Evolutionary conservation across 2,797 vertebrate species (phyloP), one percentile per base, ranked within the genome.

Genomic region (Aselliscus stoliczkanus): DNA sequence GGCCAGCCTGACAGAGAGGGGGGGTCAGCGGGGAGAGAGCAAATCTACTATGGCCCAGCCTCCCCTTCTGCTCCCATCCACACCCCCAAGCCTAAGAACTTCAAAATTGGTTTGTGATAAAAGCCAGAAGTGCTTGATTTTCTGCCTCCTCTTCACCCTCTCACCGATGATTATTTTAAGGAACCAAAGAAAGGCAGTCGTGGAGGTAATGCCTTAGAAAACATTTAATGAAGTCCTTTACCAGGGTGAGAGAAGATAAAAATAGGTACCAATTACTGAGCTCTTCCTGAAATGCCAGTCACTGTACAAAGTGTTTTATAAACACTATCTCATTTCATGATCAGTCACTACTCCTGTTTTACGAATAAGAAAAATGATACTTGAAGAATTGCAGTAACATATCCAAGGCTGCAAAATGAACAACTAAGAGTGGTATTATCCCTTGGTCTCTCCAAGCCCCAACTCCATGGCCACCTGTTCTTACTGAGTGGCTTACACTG

Each of bases 1-100:
- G 31, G 18, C 69, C n/a, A 60, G 54, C 18, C n/a, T 31, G 29
- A 44, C 54, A 42, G 42, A 65, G 27, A 7, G 12, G 31, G 42
- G 7, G 4, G 7, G 7, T 4, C 0, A 10, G 29, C 4, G 20
- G 14, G 9, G 2, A n/a, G 25, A n/a, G 2, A 70, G 34, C 13
- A 80, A 76, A n/a, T 62, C 31, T 72, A 76, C 54, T 21, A 1
- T 13, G 37, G 52, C 23, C 7, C 67, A 72, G 27, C 31, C 4
- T 29, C 23, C 58, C 0, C 39, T 31, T 39, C 25, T n/a, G 7
- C 31, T 50, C 18, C 23, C 1, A 15, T 7, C 34, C 47, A n/a
- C 64, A 12, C 29, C 12, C 13, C 29, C 20, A 62, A 87, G 15
- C 42, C 18, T 23, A 50, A n/a, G 29, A 37, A 27, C 27, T 52